Percentiles rank a stretch among this genome's conserved stretches.
These are phyloP conservation scores for Bovichtus variegatus DNA, from an alignment of 2,797 vertebrate species.

Conservation along the genomic window DNA sequence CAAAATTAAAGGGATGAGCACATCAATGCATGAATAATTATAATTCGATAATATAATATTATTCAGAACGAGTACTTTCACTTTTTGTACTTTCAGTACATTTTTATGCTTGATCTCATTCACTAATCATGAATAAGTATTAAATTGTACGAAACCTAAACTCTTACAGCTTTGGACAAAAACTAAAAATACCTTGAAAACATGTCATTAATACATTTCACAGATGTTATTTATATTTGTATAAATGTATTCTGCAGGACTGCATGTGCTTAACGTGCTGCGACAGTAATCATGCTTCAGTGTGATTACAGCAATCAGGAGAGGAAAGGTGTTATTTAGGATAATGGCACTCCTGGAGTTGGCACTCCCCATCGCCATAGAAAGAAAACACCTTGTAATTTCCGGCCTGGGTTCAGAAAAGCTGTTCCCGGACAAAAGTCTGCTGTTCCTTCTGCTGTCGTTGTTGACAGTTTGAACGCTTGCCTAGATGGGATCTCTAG, in stretches of 20 bases:
- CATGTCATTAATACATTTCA: neutral
- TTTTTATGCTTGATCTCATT: too few species aligned
- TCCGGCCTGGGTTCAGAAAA: slow-evolving; percentile 9
- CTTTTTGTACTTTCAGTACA: too few species aligned
- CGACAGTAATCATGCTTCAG: slow-evolving; percentile 34
- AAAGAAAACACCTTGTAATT: slow-evolving; percentile 28
- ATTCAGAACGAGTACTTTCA: too few species aligned
- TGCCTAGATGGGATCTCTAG: neutral
- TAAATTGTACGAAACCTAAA: neutral
- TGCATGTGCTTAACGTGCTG: slow-evolving; percentile 9
- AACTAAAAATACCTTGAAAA: neutral
- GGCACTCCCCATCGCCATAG: neutral
- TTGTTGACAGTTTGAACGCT: neutral
- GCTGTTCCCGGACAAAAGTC: neutral
- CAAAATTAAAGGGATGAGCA: too few species aligned
- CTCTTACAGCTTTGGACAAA: neutral
- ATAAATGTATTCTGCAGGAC: slow-evolving; percentile 2
- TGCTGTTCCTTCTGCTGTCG: neutral
- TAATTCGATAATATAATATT: too few species aligned
- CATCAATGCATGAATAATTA: too few species aligned
- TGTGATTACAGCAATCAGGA: slow-evolving; percentile 43
- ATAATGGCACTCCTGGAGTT: slow-evolving; percentile 30
- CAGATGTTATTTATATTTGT: neutral
- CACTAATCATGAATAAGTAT: neutral
- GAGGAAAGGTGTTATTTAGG: slow-evolving; percentile 23